Evolutionary conservation across 1,140 invertebrate genomes (phyloP).

Genomic region (Musca vetustissima): DNA sequence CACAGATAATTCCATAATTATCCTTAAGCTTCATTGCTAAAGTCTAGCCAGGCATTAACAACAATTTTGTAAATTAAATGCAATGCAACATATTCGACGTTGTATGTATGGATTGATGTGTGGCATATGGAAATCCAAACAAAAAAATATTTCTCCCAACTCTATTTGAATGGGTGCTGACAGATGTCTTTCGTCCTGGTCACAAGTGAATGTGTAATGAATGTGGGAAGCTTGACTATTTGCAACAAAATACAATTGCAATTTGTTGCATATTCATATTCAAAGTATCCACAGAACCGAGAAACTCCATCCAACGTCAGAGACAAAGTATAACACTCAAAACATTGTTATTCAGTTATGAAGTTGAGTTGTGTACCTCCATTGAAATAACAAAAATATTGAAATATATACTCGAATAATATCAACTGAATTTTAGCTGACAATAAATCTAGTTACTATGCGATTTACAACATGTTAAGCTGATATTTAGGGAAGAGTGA

Average conservation of each 20-base stretch:
- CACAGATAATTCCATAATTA: constrained; percentile 18
- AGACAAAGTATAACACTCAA: no score
- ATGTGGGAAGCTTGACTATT: background rate
- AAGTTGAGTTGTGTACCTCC: no score
- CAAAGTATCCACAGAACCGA: background rate
- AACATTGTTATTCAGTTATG: no score
- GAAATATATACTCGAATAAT: background rate
- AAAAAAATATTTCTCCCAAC: no score
- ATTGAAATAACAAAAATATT: background rate
- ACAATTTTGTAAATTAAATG: constrained; percentile 23
- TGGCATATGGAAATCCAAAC: no score
- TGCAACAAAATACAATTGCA: background rate
- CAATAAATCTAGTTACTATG: constrained; percentile 12
- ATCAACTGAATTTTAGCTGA: background rate
- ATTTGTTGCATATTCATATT: constrained; percentile 12
- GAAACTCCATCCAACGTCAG: no score
- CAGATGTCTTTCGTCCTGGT: no score
- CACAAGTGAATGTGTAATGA: no score
- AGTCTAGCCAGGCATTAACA: constrained; percentile 23
- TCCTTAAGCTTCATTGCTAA: constrained; percentile 12
- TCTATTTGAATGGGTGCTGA: no score
- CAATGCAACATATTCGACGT: background rate
- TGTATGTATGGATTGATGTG: no score
- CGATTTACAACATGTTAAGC: no score
- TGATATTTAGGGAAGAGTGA: no score